Percentiles rank a stretch among this genome's conserved stretches.
Conservation (phyloP, 2,113 vertebrate genomes). For the Tupaia chinensis region DNA sequence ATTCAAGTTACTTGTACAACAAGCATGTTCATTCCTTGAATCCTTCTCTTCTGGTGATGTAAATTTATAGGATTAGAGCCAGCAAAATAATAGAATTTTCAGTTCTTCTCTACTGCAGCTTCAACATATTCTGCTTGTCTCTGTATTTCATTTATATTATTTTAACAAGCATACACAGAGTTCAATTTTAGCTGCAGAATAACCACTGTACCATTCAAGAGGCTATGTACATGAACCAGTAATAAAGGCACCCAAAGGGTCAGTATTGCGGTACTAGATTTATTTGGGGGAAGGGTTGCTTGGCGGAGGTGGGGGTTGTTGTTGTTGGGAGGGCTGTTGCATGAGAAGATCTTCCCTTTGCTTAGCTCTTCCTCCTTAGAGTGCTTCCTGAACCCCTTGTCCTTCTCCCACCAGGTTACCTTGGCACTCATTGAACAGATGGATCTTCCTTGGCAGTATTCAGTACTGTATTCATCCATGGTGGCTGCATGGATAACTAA, state of each 20-base stretch:
- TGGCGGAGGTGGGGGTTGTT: background rate
- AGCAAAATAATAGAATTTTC: constrained; percentile 83
- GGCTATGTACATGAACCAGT: constrained; percentile 52
- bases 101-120: constrained; percentile 21
- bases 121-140: constrained; percentile 10
- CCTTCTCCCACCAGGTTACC: background rate
- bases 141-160: constrained; percentile 64
- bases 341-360: background rate
- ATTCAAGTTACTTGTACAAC: constrained; percentile 4
- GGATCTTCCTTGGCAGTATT: background rate
- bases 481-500: background rate
- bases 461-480: background rate
- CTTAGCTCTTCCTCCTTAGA: background rate
- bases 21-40: constrained; percentile 22
- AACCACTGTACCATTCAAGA: constrained; percentile 51
- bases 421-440: background rate
- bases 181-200: constrained; percentile 63
- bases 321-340: background rate
- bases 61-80: constrained; percentile 79
- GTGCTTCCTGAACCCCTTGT: background rate
- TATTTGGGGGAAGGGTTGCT: no score
- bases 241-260: constrained; percentile 60
- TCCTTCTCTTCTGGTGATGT: constrained; percentile 48
- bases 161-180: constrained; percentile 53
- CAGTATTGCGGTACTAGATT: background rate